Conservation (phyloP, 2,888 invertebrate genomes). For the Caenorhabditis becei region DNA sequence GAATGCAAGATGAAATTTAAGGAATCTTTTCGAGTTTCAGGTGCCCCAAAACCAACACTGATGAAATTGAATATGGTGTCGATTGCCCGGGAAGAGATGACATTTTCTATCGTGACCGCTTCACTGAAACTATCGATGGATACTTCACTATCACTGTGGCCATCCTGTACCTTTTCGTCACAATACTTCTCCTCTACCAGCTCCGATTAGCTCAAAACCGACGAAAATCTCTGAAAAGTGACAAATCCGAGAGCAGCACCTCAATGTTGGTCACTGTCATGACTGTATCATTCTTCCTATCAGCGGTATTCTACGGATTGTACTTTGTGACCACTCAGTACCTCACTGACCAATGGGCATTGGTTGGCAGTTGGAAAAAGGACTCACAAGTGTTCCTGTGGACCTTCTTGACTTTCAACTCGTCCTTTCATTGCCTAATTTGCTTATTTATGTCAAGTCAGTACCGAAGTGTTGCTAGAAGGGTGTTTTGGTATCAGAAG, state of each 20-base stretch:
- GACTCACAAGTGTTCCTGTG: not conserved
- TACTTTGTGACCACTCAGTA: not conserved
- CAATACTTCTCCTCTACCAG: not conserved
- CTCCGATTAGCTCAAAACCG: no score
- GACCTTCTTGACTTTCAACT: not conserved
- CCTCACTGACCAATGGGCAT: not conserved
- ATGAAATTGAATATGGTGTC: no score
- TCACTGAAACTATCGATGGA: no score
- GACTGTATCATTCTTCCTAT: not conserved
- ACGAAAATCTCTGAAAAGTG: no score
- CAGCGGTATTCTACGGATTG: not conserved
- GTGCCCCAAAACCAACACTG: no score
- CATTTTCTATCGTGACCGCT: no score
- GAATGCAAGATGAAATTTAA: no score
- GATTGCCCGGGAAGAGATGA: no score
- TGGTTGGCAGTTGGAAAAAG: not conserved
- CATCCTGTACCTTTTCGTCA: no score
- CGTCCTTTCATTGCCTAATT: not conserved
- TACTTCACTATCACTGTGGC: no score
- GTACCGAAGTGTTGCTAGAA: not conserved
- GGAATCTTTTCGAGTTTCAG: no score
- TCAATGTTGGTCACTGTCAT: not conserved
- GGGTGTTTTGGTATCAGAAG: not conserved
- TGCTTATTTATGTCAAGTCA: not conserved
- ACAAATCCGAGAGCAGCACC: not conserved